Conservation (phyloP, 1,140 invertebrate genomes). For the Drosophila ohnishii region DNA sequence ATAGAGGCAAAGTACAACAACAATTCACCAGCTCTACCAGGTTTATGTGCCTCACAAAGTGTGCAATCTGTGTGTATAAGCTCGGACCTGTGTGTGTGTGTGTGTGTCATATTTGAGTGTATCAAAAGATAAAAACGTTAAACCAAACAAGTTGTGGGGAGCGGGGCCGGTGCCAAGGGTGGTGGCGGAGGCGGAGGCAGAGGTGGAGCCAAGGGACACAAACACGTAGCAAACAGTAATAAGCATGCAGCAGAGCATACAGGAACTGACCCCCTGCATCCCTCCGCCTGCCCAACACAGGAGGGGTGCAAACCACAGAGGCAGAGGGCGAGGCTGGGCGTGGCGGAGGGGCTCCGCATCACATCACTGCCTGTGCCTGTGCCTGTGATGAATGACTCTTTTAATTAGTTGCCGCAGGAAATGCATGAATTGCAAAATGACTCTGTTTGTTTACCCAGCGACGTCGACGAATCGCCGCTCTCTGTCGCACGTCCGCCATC, state of each 20-base stretch:
- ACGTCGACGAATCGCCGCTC: constrained; percentile 45
- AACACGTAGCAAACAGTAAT: constrained; percentile 80
- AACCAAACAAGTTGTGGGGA: constrained; percentile 59
- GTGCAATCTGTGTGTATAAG: constrained; percentile 63
- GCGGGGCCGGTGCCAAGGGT: not conserved
- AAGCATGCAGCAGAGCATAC: constrained; percentile 74
- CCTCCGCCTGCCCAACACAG: not conserved
- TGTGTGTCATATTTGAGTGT: constrained; percentile 70
- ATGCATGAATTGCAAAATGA: constrained; percentile 83
- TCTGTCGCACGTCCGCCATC: constrained; percentile 20
- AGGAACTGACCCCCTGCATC: constrained; percentile 45
- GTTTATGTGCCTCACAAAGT: constrained; percentile 68
- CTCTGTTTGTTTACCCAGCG: constrained; percentile 80
- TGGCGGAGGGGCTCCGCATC: constrained; percentile 42
- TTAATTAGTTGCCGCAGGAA: constrained; percentile 83
- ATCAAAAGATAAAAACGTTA: constrained; percentile 81
- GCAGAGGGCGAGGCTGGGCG: constrained; percentile 10
- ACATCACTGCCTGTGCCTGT: constrained; percentile 66
- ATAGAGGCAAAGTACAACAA: constrained; percentile 48
- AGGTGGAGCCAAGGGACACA: constrained; percentile 37
- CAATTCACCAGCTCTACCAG: constrained; percentile 54
- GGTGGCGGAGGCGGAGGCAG: not conserved
- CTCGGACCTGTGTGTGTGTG: constrained; percentile 27
- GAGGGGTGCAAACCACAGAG: constrained; percentile 43
- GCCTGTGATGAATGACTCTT: constrained; percentile 83